Percentiles rank a stretch among this genome's conserved stretches.
phyloP scores from a whole-genome alignment of 30 jellyfish, hydroid and myxozoan genomes.

The Hydra vulgaris region DNA sequence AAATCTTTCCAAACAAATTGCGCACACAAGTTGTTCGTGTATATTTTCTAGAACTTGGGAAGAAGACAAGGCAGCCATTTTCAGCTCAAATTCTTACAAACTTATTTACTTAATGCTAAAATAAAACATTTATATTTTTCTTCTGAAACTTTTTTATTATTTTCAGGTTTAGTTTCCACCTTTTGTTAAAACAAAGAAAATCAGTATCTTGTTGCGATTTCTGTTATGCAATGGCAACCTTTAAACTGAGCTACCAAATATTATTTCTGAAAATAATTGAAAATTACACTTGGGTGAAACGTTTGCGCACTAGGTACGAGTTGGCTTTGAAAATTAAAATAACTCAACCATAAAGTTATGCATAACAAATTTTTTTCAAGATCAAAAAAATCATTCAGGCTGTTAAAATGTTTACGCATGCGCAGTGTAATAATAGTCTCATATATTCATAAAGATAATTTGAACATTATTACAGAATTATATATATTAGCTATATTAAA shows the following conservation, averaged over 20 bases:
- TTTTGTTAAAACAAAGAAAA: too few relatives aligned
- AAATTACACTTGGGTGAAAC: too few relatives aligned
- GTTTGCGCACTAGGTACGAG: background rate
- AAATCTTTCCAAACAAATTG: slow-evolving; percentile 83
- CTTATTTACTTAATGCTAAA: too few relatives aligned
- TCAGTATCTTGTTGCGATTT: background rate
- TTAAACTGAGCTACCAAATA: background rate
- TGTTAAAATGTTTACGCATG: background rate
- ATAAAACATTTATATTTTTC: too few relatives aligned
- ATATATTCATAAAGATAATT: too few relatives aligned
- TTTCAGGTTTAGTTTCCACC: background rate
- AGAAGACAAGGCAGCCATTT: slow-evolving; percentile 34
- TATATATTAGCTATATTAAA: too few relatives aligned
- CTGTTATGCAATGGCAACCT: background rate
- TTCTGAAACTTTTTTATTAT: background rate
- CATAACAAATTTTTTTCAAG: background rate
- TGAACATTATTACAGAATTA: too few relatives aligned
- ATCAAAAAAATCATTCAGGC: background rate
- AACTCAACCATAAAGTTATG: background rate
- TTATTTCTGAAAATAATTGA: background rate
- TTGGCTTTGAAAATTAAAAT: background rate
- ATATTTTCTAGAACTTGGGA: slow-evolving; percentile 86
- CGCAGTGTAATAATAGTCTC: background rate
- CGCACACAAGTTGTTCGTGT: slow-evolving; percentile 82
- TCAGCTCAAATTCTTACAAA: background rate